Base-by-base conservation (phyloP, 2,797 vertebrate species). In the Apogon talboti region DNA sequence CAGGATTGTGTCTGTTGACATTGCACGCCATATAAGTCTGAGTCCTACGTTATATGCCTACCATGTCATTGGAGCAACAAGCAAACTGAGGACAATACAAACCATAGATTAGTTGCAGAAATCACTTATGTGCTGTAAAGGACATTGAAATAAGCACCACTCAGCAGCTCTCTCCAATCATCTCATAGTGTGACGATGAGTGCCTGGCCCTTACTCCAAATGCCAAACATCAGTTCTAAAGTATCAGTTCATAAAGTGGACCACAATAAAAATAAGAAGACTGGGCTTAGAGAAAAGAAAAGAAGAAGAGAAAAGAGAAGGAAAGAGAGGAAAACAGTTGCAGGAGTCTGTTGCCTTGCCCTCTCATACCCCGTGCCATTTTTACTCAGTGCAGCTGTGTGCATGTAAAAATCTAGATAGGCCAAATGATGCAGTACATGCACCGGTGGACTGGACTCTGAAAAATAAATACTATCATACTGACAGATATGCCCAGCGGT, bases 21-120 rank as follows among this genome's bases (percentile, higher is more conserved):
- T 28, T 71, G 53, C 50, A 61, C 45, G 28, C 18, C 43, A 18
- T 49, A 19, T 19, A 45, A 55, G 47, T 48, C 60, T 44, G 63
- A 44, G 60, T 47, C 47, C 45, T 40, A 68, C 61, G 53, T 45
- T 50, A 12, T 47, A 16, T 54, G 24, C 47, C 67, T 61, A 71
- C 46, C 28, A 19, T 83, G 79, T 64, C 61, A 56, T 41, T 64
- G 57, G 60, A 74, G 61, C 54, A 77, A 71, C 68, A 77, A 76
- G 72, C 66, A 79, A 84, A 75, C 68, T 59, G 63, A 82, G 78
- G 80, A 84, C 83, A 83, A 71, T 68, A 66, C 82, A 87, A 80
- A 91, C 80, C 79, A 82, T 71, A 88, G 90, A 93, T 92, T 92
- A 91, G 65, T 65, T 67, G 74, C 75, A 89, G 79, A 81, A 90